Evolutionary conservation across 2,797 vertebrate genomes (phyloP), one percentile per base, ranked within the genome.

Genomic region (Dendrocincla fuliginosa): DNA sequence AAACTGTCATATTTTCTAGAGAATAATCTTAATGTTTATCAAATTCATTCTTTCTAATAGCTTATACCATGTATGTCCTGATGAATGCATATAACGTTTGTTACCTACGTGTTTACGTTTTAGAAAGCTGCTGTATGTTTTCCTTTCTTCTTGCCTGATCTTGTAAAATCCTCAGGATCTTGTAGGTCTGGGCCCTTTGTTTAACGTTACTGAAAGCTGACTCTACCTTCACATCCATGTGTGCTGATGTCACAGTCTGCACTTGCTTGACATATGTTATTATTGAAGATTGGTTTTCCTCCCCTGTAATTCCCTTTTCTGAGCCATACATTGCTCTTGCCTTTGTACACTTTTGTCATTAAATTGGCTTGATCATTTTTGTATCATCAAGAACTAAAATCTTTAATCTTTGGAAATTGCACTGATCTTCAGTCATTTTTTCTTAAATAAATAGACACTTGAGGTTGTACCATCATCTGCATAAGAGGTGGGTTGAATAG

Each of bases 351-450:
- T 91, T 50, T 71, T 82, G 70, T 71, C 65, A 33, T 92, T 61
- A 12, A 42, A 64, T 93, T 67, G 49, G 25, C 77, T 69, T 93
- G 91, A 94, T 81, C 50, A 28, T 79, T 91, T 93, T 60, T 71
- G 37, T 80, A 19, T 87, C 91, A 30, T 52, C 59, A 61, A 77
- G 83, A 65, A 7, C 80, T 80, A 83, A 89, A 88, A 77, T 64
- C 20, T 5, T 32, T 27, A 86, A 67, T 46, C 65, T 60, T 60
- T 87, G 57, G 77, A 57, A 32, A 14, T 83, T 90, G 89, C 69
- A n/a, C 46, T 93, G 42, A 74, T 93, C 76, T 70, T 94, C 44
- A 76, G 5, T 90, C 33, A 59, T 1, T 87, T 95, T 91, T 97
- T 73, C 53, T 94, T 81, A 56, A 75, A 83, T 55, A 60, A 75